Evolutionary conservation across 2,888 invertebrate genomes (phyloP).

Genomic region (Meghimatium bilineatum): DNA sequence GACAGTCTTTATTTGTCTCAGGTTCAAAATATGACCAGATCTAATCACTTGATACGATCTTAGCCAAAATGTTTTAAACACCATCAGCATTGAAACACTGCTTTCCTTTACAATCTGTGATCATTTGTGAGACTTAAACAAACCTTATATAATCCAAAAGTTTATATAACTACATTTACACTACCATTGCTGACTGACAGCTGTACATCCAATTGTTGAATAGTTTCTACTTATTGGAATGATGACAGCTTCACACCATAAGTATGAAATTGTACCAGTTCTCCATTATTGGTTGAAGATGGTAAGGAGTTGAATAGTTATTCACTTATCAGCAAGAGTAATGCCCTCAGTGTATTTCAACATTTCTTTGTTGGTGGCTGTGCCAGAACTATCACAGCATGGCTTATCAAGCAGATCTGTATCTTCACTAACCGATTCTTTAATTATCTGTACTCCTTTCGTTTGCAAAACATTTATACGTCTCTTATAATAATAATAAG

Average conservation of each 20-base stretch:
- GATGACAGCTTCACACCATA: no score
- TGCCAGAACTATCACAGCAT: background rate
- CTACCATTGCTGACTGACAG: slow-evolving; percentile 13
- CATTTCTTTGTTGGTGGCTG: slow-evolving; percentile 3
- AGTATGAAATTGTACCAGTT: no score
- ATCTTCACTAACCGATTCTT: slow-evolving; percentile 18
- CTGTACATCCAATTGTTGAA: slow-evolving; percentile 9
- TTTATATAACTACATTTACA: slow-evolving; percentile 9
- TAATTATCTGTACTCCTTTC: slow-evolving; percentile 2
- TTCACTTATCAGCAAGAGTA: no score
- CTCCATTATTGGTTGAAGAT: no score
- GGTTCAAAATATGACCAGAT: slow-evolving; percentile 17
- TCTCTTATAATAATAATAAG: background rate
- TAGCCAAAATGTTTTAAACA: background rate
- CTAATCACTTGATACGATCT: background rate
- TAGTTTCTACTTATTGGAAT: background rate
- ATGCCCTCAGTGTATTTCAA: slow-evolving; percentile 2
- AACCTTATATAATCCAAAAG: background rate
- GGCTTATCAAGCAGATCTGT: slow-evolving; percentile 6
- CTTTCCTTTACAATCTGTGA: slow-evolving; percentile 16
- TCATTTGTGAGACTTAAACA: slow-evolving; percentile 16
- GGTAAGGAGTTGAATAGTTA: no score
- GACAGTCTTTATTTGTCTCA: background rate
- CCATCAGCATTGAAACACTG: background rate
- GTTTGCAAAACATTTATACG: background rate